Conservation (phyloP, 2,888 invertebrate genomes). For the Eumerus sabulonum region DNA sequence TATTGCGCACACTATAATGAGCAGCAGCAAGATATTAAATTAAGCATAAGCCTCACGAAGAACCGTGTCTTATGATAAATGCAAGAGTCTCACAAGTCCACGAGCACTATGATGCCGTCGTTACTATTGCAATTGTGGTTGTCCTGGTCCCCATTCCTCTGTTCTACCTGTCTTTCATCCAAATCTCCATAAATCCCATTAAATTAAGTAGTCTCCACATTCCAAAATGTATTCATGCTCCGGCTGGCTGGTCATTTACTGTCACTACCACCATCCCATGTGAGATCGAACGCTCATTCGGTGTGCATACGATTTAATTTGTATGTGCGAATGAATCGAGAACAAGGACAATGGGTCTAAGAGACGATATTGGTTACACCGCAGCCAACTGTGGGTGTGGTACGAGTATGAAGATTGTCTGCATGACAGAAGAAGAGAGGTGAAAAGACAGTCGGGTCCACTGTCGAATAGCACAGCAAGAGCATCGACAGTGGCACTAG, state of each 20-base stretch:
- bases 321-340: constrained; percentile 60
- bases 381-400: constrained; percentile 21
- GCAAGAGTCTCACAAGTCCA: constrained; percentile 64
- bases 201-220: constrained; percentile 68
- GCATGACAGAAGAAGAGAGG: constrained; percentile 22
- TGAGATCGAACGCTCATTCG: constrained; percentile 59
- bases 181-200: constrained; percentile 69
- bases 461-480: constrained; percentile 26
- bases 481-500: constrained; percentile 11
- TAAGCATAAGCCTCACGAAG: constrained; percentile 63
- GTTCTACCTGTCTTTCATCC: constrained; percentile 66
- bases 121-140: constrained; percentile 24
- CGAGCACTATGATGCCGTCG: constrained; percentile 33
- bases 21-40: constrained; percentile 66
- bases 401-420: constrained; percentile 22
- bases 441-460: constrained; percentile 48
- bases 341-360: constrained; percentile 67
- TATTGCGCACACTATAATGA: constrained; percentile 66
- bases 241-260: constrained; percentile 38
- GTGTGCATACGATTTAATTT: constrained; percentile 61
- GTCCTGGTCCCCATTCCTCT: constrained; percentile 36
- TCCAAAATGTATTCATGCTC: constrained; percentile 36
- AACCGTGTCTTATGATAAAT: constrained; percentile 68
- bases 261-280: constrained; percentile 42
- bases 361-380: constrained; percentile 61